Percentiles rank a stretch among this genome's conserved stretches.
Evolutionary conservation across 2,113 vertebrate species (phyloP).

Genomic region (Neoarius graeffei): DNA sequence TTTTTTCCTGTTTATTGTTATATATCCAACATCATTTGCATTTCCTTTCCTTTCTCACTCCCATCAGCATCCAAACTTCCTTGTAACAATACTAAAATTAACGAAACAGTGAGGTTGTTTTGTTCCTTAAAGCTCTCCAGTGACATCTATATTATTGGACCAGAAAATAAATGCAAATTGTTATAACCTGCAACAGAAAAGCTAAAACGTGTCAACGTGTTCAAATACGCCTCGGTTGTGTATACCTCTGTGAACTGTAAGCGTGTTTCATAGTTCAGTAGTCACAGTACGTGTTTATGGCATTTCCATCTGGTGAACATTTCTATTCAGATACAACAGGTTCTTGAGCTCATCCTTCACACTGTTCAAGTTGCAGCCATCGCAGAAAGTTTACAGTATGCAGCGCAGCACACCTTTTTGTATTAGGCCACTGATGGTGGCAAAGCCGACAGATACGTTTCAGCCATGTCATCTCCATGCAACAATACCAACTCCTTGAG

Average conservation of each 20-base stretch:
- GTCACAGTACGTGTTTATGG: background rate
- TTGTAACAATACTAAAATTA: conserved; percentile 3
- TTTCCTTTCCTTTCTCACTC: background rate
- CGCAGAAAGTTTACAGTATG: background rate
- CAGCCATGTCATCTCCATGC: background rate
- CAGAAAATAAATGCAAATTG: background rate
- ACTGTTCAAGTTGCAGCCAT: background rate
- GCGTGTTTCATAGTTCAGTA: background rate
- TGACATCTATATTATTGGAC: background rate
- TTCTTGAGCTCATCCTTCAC: background rate
- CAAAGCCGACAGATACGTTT: background rate
- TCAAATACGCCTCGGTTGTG: background rate
- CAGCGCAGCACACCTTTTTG: background rate
- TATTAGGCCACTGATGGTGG: background rate
- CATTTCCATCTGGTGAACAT: background rate
- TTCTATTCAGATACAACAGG: background rate
- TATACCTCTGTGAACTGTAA: background rate
- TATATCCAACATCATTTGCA: background rate
- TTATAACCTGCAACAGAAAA: background rate
- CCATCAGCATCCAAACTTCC: background rate
- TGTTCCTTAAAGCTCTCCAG: conserved; percentile 2
- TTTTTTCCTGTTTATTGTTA: background rate
- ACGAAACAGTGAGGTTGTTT: background rate
- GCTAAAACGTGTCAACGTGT: background rate
- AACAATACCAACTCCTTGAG: background rate